Evolutionary conservation across 1,140 invertebrate genomes (phyloP).

Genomic region (Macrobrachium nipponense): DNA sequence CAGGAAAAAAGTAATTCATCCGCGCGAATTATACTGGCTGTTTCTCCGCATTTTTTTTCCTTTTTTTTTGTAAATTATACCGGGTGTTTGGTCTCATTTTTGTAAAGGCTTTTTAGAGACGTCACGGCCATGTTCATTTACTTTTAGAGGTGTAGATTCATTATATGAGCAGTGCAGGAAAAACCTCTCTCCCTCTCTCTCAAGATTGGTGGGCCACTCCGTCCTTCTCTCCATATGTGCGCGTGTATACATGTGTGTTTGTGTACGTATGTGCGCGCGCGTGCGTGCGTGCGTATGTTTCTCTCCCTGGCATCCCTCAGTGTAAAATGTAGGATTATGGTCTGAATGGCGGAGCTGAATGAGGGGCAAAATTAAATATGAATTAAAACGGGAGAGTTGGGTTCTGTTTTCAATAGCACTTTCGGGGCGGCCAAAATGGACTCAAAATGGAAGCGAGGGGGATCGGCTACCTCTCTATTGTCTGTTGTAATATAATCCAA

Average conservation of each 20-base stretch:
- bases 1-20: no score
- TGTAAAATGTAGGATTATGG: slow-evolving; percentile 52
- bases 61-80: no score
- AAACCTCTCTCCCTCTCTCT: neutral
- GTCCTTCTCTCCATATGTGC: neutral
- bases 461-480: neutral
- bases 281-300: neutral
- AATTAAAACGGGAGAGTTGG: slow-evolving; percentile 41
- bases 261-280: neutral
- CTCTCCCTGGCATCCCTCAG: neutral
- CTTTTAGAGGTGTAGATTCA: no score
- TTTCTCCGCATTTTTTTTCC: no score
- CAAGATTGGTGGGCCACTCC: neutral
- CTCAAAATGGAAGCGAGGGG: slow-evolving; percentile 24
- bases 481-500: slow-evolving; percentile 45
- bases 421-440: slow-evolving; percentile 42
- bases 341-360: slow-evolving; percentile 50
- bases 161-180: neutral
- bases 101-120: no score
- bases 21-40: no score
- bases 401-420: slow-evolving; percentile 46
- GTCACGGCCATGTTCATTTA: no score
- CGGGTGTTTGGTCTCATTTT: no score
- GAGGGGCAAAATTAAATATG: slow-evolving; percentile 57
- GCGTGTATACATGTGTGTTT: no score